A percentile compares a stretch with the other conserved stretches of the same genome.
phyloP scores from a whole-genome alignment of 2,113 vertebrate genomes.

The Ovis canadensis region DNA sequence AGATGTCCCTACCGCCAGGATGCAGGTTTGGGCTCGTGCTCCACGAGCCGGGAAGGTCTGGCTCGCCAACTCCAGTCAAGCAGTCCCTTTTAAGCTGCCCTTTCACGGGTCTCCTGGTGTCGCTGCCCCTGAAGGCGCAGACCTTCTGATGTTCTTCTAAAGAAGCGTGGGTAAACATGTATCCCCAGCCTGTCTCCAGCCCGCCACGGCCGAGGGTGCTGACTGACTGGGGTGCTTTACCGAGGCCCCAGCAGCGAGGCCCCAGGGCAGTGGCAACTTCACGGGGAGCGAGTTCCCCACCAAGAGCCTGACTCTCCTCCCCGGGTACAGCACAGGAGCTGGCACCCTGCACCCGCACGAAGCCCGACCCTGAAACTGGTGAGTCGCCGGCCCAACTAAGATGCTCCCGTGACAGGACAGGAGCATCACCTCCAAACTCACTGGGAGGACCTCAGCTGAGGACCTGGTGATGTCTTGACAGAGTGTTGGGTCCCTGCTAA shows the following conservation, averaged over 20 bases:
- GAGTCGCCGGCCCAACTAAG: background rate
- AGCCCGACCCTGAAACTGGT: background rate
- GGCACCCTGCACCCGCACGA: accelerated
- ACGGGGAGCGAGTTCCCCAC: accelerated
- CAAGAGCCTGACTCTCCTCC: background rate
- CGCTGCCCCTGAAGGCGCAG: background rate
- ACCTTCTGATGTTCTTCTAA: background rate
- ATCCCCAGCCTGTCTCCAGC: background rate
- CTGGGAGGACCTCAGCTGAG: accelerated
- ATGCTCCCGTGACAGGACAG: accelerated
- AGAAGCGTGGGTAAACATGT: no score
- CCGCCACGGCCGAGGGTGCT: accelerated
- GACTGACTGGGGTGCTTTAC: accelerated
- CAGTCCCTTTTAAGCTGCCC: background rate
- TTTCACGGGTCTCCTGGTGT: background rate
- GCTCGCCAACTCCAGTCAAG: background rate
- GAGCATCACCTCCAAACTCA: background rate
- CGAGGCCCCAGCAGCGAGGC: accelerated
- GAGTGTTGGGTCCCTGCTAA: background rate
- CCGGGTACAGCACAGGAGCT: background rate
- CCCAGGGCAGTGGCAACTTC: background rate
- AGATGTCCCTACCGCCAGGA: accelerated
- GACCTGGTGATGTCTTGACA: accelerated
- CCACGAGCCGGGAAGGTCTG: background rate
- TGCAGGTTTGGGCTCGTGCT: no score